A percentile compares a stretch with the other conserved stretches of the same genome.
phyloP scores from a whole-genome alignment of 1,140 invertebrate species.

The Lerema accius region DNA sequence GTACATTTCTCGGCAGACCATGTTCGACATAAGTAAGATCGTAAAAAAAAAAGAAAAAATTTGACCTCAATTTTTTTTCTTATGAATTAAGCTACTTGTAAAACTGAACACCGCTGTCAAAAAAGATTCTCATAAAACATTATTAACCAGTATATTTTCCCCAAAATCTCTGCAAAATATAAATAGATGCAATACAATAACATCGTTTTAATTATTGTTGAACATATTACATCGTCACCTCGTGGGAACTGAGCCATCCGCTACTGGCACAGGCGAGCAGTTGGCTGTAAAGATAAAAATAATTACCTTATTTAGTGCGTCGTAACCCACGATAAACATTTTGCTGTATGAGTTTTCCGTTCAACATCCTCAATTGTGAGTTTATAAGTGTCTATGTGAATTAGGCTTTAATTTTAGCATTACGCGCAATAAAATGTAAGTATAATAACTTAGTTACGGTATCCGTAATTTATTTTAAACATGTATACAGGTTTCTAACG shows the following conservation, averaged over 20 bases:
- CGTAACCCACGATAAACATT: slow-evolving; percentile 27
- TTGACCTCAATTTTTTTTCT: no score
- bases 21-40: no score
- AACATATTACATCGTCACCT: slow-evolving; percentile 18
- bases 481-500: no score
- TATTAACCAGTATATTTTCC: no score
- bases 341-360: slow-evolving; percentile 12
- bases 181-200: not conserved
- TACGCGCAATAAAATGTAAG: slow-evolving; percentile 12
- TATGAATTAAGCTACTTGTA: no score
- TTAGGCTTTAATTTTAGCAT: slow-evolving; percentile 12
- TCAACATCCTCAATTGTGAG: slow-evolving; percentile 20
- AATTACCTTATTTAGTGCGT: slow-evolving; percentile 31
- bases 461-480: no score
- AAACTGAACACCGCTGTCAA: no score
- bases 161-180: no score
- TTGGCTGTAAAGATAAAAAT: slow-evolving; percentile 31
- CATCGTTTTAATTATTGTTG: not conserved
- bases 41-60: no score
- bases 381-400: slow-evolving; percentile 19
- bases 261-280: slow-evolving; percentile 11
- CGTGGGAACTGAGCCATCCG: slow-evolving; percentile 21
- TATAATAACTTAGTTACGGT: no score
- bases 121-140: no score
- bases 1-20: no score